These are phyloP conservation scores for Sphenopsis melanotis DNA, from an alignment of 2,797 vertebrate species.

Conservation along the genomic window DNA sequence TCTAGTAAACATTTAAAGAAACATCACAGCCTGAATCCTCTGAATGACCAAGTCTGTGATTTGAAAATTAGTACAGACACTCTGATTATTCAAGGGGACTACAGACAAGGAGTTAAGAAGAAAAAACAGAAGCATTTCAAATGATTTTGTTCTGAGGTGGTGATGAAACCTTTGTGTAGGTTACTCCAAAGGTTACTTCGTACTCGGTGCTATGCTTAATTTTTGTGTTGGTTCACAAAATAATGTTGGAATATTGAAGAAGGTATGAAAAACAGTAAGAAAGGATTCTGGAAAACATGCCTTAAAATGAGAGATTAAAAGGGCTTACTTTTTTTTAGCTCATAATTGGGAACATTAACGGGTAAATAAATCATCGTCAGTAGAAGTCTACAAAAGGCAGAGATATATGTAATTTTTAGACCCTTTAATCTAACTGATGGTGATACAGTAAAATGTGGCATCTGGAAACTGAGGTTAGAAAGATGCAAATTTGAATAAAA, in stretches of 20 bases:
- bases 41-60: not conserved
- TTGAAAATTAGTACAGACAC: not conserved
- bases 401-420: not conserved
- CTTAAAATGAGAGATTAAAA: not conserved
- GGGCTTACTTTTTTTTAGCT: not conserved
- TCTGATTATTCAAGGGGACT: not conserved
- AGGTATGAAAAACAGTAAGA: not conserved
- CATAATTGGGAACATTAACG: not conserved
- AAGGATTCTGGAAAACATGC: not conserved
- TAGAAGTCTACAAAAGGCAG: not conserved
- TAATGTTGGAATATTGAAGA: not conserved
- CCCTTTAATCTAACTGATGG: not conserved
- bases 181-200: not conserved
- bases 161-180: not conserved
- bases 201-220: not conserved
- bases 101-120: not conserved
- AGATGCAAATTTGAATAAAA: not conserved
- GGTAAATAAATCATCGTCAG: not conserved
- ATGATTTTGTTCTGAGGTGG: not conserved
- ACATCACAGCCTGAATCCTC: not conserved
- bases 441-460: not conserved
- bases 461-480: not conserved
- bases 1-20: not conserved
- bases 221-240: not conserved
- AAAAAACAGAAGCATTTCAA: not conserved